phyloP scores from a whole-genome alignment of 2,113 vertebrate species.

The Zosterops lateralis region DNA sequence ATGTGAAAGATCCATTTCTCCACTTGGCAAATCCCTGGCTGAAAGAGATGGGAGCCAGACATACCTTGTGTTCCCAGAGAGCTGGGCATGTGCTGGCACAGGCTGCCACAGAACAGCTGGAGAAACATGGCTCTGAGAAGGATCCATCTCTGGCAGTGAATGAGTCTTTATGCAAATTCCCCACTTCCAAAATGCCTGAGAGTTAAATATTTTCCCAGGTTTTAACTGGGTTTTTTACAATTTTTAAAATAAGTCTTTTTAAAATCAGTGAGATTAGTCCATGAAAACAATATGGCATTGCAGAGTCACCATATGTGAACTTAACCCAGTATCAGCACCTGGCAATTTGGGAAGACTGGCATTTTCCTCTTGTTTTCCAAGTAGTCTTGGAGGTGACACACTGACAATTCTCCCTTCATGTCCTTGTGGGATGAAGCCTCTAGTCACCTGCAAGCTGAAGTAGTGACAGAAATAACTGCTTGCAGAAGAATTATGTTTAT shows the following conservation, averaged over 20 bases:
- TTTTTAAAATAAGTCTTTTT: background rate
- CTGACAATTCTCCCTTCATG: background rate
- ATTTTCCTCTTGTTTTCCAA: background rate
- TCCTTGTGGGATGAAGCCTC: background rate
- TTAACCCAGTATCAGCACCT: background rate
- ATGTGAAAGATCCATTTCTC: background rate
- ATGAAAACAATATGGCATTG: background rate
- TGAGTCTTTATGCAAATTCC: fast-evolving
- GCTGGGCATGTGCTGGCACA: background rate
- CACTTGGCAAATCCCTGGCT: background rate
- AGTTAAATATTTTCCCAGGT: background rate
- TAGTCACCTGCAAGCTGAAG: background rate
- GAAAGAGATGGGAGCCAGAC: background rate
- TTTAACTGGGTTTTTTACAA: fast-evolving
- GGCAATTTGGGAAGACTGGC: background rate
- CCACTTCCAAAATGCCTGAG: background rate
- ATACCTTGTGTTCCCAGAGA: background rate
- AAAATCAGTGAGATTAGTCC: background rate
- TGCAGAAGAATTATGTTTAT: background rate
- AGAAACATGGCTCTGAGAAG: background rate
- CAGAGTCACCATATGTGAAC: background rate
- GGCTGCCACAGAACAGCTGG: background rate
- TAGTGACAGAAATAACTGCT: background rate
- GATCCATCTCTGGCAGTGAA: background rate
- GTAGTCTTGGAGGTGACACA: background rate